A percentile compares a stretch with the other conserved stretches of the same genome.
Conservation (phyloP, 2,888 invertebrate genomes). For the Dascillus cervinus region DNA sequence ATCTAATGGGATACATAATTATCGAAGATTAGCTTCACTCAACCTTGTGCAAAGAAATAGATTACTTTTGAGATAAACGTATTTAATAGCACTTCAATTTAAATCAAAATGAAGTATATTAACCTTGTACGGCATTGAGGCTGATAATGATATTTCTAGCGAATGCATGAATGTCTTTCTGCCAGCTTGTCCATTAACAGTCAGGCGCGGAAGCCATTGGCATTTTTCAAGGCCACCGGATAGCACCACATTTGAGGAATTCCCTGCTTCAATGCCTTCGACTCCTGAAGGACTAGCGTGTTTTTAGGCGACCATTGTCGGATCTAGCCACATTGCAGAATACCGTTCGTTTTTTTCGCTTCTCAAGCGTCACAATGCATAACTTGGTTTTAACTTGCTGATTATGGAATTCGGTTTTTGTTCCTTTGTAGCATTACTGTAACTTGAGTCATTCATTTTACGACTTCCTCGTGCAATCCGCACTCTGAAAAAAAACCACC, state of each 20-base stretch:
- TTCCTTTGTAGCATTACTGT: too few relatives aligned
- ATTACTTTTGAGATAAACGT: slow-evolving; percentile 12
- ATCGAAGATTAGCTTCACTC: slow-evolving; percentile 16
- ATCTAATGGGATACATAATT: slow-evolving; percentile 10
- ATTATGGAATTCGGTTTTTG: too few relatives aligned
- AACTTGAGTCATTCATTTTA: too few relatives aligned
- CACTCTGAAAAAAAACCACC: too few relatives aligned
- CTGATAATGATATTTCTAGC: slow-evolving; percentile 27
- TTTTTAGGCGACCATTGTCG: slow-evolving; percentile 4
- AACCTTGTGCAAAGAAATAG: slow-evolving; percentile 11
- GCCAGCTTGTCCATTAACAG: slow-evolving; percentile 28
- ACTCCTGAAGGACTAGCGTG: slow-evolving; percentile 9
- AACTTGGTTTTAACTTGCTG: slow-evolving; percentile 5
- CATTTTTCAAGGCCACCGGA: slow-evolving; percentile 31
- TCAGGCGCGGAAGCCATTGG: slow-evolving; percentile 31
- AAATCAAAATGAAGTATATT: slow-evolving; percentile 25
- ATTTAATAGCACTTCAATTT: slow-evolving; percentile 22
- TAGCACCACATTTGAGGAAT: slow-evolving; percentile 16
- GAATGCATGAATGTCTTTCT: slow-evolving; percentile 30
- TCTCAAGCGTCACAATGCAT: slow-evolving; percentile 2
- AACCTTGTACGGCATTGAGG: slow-evolving; percentile 23
- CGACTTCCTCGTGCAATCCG: too few relatives aligned
- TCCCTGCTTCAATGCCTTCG: slow-evolving; percentile 16
- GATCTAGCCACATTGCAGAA: background rate
- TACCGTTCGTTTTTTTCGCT: slow-evolving; percentile 5